Percentiles rank a stretch among this genome's conserved stretches.
Evolutionary conservation across 1,140 invertebrate genomes (phyloP).

Genomic region (Cataglyphis hispanica): DNA sequence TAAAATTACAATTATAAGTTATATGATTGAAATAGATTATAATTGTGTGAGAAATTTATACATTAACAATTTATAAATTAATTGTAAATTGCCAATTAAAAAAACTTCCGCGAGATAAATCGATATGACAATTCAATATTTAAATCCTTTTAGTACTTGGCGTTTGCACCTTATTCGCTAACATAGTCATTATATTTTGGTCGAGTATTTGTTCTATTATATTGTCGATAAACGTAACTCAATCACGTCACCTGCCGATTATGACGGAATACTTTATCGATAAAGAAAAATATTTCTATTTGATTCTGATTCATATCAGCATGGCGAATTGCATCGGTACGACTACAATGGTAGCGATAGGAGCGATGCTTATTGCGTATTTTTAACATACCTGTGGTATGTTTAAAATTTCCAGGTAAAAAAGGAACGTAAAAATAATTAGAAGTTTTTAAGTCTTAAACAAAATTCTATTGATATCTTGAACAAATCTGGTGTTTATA

Average conservation of each 20-base stretch:
- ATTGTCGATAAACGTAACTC: slow-evolving; percentile 2
- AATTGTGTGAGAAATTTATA: too few relatives aligned
- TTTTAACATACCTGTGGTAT: neutral
- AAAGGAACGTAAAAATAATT: neutral
- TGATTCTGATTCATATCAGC: neutral
- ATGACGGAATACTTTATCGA: slow-evolving; percentile 12
- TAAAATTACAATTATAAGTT: too few relatives aligned
- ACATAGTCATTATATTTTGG: neutral
- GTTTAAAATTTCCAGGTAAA: neutral
- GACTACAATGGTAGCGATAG: neutral
- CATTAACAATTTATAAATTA: too few relatives aligned
- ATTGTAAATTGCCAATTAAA: too few relatives aligned
- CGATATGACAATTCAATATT: too few relatives aligned
- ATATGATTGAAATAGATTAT: too few relatives aligned
- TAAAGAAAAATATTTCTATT: slow-evolving; percentile 1
- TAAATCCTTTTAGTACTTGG: too few relatives aligned
- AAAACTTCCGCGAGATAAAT: too few relatives aligned
- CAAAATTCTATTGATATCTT: too few relatives aligned
- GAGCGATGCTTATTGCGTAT: neutral
- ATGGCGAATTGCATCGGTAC: neutral
- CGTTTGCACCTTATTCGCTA: neutral
- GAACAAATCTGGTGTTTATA: too few relatives aligned
- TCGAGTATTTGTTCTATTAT: neutral
- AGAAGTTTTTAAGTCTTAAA: too few relatives aligned
- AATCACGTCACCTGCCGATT: neutral